These are phyloP conservation scores for Metacarcinus magister DNA, from an alignment of 2,888 invertebrate species.

Conservation along the genomic window DNA sequence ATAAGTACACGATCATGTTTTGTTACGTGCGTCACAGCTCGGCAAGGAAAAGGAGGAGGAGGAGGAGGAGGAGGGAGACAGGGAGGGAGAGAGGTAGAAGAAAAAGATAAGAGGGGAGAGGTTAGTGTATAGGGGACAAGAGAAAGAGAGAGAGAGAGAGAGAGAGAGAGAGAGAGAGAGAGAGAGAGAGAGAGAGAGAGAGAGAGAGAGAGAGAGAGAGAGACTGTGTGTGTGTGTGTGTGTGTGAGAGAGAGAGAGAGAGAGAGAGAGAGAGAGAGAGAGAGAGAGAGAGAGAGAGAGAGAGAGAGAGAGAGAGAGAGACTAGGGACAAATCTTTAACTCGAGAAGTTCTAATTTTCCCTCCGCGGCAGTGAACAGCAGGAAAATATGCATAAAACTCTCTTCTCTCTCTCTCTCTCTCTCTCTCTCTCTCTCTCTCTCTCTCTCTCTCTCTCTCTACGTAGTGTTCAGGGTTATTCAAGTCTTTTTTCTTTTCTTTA, in stretches of 20 bases:
- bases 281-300: too few relatives aligned
- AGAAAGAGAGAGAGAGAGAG: background rate
- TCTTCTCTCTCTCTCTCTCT: background rate
- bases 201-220: too few relatives aligned
- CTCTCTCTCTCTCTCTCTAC: conserved; percentile 58
- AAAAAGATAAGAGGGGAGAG: too few relatives aligned
- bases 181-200: too few relatives aligned
- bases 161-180: background rate
- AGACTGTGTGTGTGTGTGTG: background rate
- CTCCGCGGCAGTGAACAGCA: too few relatives aligned
- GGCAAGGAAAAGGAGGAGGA: background rate
- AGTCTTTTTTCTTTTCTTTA: background rate
- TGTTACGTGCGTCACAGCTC: background rate
- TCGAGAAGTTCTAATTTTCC: too few relatives aligned
- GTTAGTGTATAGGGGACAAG: background rate
- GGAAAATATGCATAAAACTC: background rate
- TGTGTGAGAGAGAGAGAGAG: too few relatives aligned
- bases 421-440: conserved; percentile 56
- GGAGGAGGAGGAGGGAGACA: background rate
- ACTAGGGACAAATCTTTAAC: too few relatives aligned
- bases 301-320: too few relatives aligned
- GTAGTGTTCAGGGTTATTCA: background rate
- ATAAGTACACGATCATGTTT: background rate
- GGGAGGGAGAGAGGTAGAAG: background rate
- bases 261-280: too few relatives aligned